Percentiles rank a stretch among this genome's conserved stretches.
These are phyloP conservation scores for Eulemur rubriventer DNA, from an alignment of 2,797 vertebrate species.

Conservation along the genomic window DNA sequence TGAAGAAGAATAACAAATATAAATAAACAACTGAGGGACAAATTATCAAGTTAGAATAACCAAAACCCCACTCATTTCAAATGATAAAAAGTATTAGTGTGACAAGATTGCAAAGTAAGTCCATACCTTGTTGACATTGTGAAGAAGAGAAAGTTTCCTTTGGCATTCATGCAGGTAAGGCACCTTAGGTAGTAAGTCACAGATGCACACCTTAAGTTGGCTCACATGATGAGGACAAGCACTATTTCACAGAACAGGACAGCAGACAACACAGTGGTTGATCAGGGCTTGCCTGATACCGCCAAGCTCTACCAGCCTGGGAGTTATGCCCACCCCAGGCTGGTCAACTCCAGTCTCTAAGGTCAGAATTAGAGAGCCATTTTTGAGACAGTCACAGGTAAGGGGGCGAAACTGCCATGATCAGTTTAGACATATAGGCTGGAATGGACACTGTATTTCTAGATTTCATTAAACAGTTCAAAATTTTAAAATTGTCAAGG, in stretches of 20 bases:
- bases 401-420: rapidly evolving
- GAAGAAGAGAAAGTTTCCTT: background rate
- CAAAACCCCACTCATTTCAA: background rate
- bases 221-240: background rate
- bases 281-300: background rate
- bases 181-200: background rate
- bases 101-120: background rate
- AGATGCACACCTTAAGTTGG: background rate
- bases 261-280: background rate
- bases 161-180: background rate
- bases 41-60: background rate
- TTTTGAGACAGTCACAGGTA: background rate
- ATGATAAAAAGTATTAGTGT: background rate
- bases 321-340: too few relatives aligned
- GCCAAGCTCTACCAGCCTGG: background rate
- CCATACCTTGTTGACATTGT: background rate
- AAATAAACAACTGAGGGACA: background rate
- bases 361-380: background rate
- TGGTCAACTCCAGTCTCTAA: background rate
- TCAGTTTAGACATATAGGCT: rapidly evolving
- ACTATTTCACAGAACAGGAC: background rate
- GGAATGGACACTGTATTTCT: background rate
- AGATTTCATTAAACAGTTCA: background rate
- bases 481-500: background rate
- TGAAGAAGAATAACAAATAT: background rate